Evolutionary conservation across 1,140 invertebrate species (phyloP).

Genomic region (Campodea augens): DNA sequence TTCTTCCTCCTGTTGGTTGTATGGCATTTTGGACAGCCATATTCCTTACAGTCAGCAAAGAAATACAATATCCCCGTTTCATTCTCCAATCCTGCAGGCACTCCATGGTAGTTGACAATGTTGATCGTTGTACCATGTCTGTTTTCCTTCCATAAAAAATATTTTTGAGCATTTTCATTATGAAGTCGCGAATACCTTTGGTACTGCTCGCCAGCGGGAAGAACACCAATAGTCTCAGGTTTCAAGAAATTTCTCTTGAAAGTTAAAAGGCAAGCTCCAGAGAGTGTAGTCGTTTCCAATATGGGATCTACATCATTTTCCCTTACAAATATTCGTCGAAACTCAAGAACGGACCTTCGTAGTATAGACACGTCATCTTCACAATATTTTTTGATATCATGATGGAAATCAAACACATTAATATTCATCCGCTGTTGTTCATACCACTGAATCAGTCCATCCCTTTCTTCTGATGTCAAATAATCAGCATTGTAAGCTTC

Average conservation of each 20-base stretch:
- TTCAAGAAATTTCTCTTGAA: neutral
- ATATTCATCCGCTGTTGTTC: neutral
- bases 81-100: neutral
- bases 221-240: neutral
- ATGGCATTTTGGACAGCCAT: too few species aligned
- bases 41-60: too few species aligned
- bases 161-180: neutral
- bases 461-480: neutral
- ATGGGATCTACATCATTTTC: neutral
- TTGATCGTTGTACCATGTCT: neutral
- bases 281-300: neutral
- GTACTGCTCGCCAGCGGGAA: neutral
- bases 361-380: neutral
- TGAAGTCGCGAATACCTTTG: neutral
- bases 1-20: too few species aligned
- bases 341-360: neutral
- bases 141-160: neutral
- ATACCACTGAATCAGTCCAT: neutral
- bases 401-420: neutral
- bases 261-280: neutral
- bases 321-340: neutral
- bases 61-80: neutral
- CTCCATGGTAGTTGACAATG: neutral
- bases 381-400: neutral
- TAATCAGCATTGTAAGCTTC: neutral